Conservation (phyloP, 1,140 invertebrate genomes). For the Hylaeus anthracinus region DNA sequence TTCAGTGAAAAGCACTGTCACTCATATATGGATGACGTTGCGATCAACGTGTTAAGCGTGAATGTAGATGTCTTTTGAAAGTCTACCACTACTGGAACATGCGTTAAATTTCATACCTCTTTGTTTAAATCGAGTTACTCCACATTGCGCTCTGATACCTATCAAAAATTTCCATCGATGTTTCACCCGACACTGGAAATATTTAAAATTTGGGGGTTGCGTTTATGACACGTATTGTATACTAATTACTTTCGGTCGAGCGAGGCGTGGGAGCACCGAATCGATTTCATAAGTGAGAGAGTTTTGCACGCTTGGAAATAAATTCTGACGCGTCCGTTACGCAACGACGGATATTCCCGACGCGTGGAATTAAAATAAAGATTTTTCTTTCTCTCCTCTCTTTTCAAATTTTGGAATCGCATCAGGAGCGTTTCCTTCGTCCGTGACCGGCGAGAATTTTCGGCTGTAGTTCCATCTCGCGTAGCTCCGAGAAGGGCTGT, state of each 20-base stretch:
- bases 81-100: too few species aligned
- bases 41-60: too few species aligned
- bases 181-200: too few species aligned
- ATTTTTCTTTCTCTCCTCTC: neutral
- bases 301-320: neutral
- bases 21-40: too few species aligned
- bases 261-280: neutral
- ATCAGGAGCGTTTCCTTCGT: neutral
- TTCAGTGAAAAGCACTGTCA: too few species aligned
- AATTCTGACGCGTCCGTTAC: conserved; percentile 14
- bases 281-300: conserved; percentile 1
- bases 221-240: neutral
- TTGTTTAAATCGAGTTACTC: too few species aligned
- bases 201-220: too few species aligned
- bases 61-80: too few species aligned
- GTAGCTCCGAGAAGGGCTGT: conserved; percentile 15
- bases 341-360: neutral
- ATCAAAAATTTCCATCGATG: too few species aligned
- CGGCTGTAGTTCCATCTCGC: neutral
- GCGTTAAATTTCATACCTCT: too few species aligned
- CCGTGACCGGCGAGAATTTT: neutral
- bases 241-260: conserved; percentile 24
- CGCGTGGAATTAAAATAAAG: conserved; percentile 1
- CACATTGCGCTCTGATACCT: too few species aligned
- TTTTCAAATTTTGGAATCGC: neutral